A percentile compares a stretch with the other conserved stretches of the same genome.
Evolutionary conservation across 2,797 vertebrate species (phyloP).

Genomic region (Simalia tracyae): DNA sequence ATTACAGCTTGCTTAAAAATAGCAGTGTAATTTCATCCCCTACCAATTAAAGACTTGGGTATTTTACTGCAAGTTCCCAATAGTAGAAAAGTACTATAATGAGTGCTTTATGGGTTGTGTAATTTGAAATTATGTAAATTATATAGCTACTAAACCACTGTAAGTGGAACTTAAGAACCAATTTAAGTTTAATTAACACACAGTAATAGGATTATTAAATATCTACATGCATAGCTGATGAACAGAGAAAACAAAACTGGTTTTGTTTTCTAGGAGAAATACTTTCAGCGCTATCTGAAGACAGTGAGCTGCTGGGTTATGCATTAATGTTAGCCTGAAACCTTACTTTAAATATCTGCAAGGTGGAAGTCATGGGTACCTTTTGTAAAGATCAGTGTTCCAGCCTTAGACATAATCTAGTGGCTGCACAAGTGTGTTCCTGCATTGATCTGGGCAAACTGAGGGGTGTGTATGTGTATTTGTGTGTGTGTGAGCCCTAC

Average conservation of each 20-base stretch:
- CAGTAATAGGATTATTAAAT: constrained; percentile 29
- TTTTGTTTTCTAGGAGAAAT: constrained; percentile 24
- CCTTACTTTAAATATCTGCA: not conserved
- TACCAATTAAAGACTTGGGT: constrained; percentile 44
- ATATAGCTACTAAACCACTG: constrained; percentile 30
- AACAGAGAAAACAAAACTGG: constrained; percentile 8
- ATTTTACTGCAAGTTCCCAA: constrained; percentile 52
- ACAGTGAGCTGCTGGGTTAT: not conserved
- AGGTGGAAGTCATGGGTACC: not conserved
- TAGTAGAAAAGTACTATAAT: constrained; percentile 50
- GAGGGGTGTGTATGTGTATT: not conserved
- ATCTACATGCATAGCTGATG: constrained; percentile 27
- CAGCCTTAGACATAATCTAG: not conserved
- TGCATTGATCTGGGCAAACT: not conserved
- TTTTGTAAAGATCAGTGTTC: not conserved
- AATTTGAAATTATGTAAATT: constrained; percentile 62
- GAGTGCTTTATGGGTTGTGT: constrained; percentile 41
- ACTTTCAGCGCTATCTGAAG: not conserved
- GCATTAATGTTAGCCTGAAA: not conserved
- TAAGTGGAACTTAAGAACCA: constrained; percentile 31
- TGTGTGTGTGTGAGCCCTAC: not conserved
- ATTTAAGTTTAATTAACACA: constrained; percentile 51
- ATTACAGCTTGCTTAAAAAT: constrained; percentile 48
- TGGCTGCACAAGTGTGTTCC: not conserved
- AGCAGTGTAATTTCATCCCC: constrained; percentile 35